These are phyloP conservation scores for Upupa epops DNA, from an alignment of 2,113 vertebrate species.

Conservation along the genomic window DNA sequence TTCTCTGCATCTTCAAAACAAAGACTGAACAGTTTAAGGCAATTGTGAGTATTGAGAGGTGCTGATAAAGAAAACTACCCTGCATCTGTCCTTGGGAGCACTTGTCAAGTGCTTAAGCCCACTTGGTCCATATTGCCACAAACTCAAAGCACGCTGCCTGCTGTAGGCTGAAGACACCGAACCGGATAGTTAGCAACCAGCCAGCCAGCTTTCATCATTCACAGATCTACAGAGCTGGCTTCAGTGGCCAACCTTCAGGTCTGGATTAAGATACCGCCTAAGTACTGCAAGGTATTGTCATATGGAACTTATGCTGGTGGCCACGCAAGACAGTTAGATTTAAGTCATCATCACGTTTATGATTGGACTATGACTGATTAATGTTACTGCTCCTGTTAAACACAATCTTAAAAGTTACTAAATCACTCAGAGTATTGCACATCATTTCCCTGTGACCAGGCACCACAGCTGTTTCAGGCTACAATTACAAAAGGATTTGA, in stretches of 20 bases:
- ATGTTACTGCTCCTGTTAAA: not conserved
- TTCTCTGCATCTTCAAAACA: not conserved
- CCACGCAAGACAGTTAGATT: not conserved
- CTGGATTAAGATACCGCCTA: not conserved
- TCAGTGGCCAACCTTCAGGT: not conserved
- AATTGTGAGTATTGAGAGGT: not conserved
- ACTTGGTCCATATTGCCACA: not conserved
- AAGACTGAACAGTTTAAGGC: not conserved
- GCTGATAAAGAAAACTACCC: not conserved
- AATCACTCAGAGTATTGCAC: not conserved
- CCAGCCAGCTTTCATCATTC: not conserved
- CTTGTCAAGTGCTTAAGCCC: accelerated
- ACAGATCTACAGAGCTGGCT: not conserved
- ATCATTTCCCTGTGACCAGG: not conserved
- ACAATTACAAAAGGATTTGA: not conserved
- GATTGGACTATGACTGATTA: not conserved
- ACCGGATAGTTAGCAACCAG: not conserved
- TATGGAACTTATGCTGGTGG: not conserved
- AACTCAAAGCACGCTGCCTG: not conserved
- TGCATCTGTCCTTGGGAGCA: not conserved
- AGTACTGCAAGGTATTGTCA: not conserved
- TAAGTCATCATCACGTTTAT: not conserved
- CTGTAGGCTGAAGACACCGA: not conserved
- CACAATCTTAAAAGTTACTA: not conserved
- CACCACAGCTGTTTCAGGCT: slow-evolving; percentile 19